These are phyloP conservation scores for Crossocerus cetratus DNA, from an alignment of 2,888 invertebrate genomes.

Conservation along the genomic window DNA sequence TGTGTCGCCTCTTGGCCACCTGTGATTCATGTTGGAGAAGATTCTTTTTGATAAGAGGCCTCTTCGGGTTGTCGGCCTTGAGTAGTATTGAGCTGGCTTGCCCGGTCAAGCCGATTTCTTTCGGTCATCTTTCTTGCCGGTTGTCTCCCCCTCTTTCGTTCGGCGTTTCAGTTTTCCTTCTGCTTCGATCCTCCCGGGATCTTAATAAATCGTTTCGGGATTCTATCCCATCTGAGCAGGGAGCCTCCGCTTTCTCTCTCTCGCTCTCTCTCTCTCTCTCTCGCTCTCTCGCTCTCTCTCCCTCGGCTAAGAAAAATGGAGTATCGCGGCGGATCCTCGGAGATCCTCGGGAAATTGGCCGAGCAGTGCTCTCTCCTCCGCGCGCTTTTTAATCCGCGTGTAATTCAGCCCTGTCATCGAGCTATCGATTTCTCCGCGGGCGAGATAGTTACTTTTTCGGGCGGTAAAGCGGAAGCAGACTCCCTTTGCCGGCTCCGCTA, in stretches of 20 bases:
- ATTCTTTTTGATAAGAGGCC: conserved; percentile 36
- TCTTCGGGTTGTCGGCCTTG: conserved; percentile 19
- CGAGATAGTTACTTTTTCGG: conserved; percentile 7
- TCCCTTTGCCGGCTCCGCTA: background rate
- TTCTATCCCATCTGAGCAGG: conserved; percentile 34
- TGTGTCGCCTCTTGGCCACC: conserved; percentile 24
- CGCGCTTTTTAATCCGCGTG: conserved; percentile 44
- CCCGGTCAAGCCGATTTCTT: conserved; percentile 37
- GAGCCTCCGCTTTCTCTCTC: background rate
- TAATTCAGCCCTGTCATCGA: conserved; percentile 40
- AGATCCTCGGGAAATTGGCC: conserved; percentile 41
- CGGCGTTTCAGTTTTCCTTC: conserved; percentile 30
- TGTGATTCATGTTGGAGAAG: conserved; percentile 37
- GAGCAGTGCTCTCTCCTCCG: conserved; percentile 6
- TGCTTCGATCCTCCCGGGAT: conserved; percentile 47
- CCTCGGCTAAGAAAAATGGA: conserved; percentile 44
- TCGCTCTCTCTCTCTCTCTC: background rate
- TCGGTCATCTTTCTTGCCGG: conserved; percentile 38
- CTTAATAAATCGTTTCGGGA: conserved; percentile 53
- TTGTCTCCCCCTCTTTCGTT: conserved; percentile 12
- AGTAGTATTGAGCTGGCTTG: conserved; percentile 40
- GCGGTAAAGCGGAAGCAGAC: background rate
- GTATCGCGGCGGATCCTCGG: conserved; percentile 31
- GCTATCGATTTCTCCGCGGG: conserved; percentile 27
- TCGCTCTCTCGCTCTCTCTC: background rate